Evolutionary conservation across 2,888 invertebrate species (phyloP).

Genomic region (Leptodirus hochenwartii): DNA sequence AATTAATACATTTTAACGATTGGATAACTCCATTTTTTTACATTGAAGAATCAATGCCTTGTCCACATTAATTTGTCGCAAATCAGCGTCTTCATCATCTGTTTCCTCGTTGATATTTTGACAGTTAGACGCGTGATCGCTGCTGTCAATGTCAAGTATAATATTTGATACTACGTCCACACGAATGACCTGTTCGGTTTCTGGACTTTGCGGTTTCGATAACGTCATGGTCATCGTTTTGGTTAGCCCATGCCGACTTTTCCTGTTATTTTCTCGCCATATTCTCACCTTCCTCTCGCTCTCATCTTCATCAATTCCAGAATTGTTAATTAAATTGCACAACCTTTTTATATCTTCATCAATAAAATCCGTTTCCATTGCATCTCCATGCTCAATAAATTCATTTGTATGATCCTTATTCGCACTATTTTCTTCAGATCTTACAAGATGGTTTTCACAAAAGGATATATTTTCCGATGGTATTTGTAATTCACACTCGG

Average conservation of each 20-base stretch:
- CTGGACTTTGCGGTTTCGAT: slow-evolving; percentile 24
- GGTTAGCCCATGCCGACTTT: slow-evolving; percentile 11
- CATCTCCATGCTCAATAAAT: too few relatives aligned
- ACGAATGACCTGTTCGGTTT: slow-evolving; percentile 25
- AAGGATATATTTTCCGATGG: too few relatives aligned
- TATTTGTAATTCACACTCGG: too few relatives aligned
- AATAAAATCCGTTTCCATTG: too few relatives aligned
- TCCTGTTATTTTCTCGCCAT: slow-evolving; percentile 9
- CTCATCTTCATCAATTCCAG: too few relatives aligned
- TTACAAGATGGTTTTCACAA: too few relatives aligned
- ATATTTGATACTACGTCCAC: slow-evolving; percentile 25
- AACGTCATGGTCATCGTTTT: slow-evolving; percentile 21
- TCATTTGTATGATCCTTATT: too few relatives aligned
- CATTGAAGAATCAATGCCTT: slow-evolving; percentile 7
- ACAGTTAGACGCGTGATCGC: slow-evolving; percentile 8
- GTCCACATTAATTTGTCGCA: background rate
- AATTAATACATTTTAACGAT: too few relatives aligned
- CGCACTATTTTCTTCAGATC: too few relatives aligned
- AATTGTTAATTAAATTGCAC: too few relatives aligned
- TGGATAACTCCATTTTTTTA: slow-evolving; percentile 6
- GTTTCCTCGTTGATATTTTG: slow-evolving; percentile 6
- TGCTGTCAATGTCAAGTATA: slow-evolving; percentile 15
- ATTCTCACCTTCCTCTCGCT: slow-evolving; percentile 14
- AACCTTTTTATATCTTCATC: too few relatives aligned
- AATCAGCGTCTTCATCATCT: slow-evolving; percentile 1